These are phyloP conservation scores for Lepidochitona cinerea DNA, from an alignment of 2,888 invertebrate genomes.

Conservation along the genomic window DNA sequence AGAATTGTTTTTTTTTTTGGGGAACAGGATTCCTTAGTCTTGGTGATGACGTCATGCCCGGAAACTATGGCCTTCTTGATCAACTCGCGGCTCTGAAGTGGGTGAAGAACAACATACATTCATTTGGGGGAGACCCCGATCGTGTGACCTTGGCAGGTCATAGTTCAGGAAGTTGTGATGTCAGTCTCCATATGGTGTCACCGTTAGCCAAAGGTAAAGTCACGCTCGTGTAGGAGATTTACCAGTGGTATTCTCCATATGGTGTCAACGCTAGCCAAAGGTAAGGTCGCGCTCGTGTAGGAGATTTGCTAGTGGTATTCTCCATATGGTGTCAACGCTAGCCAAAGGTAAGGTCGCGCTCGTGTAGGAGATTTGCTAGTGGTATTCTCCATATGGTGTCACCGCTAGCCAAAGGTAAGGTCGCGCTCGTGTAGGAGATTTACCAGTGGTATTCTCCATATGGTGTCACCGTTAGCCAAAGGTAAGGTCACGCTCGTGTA, in stretches of 20 bases:
- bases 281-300: too few species aligned
- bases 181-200: conserved; percentile 52
- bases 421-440: too few species aligned
- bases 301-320: too few species aligned
- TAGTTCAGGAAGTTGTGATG: conserved; percentile 69
- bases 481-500: too few species aligned
- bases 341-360: too few species aligned
- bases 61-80: conserved; percentile 69
- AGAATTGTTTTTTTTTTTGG: not conserved
- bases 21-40: conserved; percentile 64
- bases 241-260: too few species aligned
- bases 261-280: too few species aligned
- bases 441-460: too few species aligned
- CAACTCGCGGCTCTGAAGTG: conserved; percentile 64
- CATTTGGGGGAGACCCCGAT: conserved; percentile 65
- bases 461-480: too few species aligned
- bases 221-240: too few species aligned
- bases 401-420: conserved; percentile 36
- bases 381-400: conserved; percentile 56
- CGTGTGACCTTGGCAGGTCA: conserved; percentile 68
- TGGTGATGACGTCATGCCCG: conserved; percentile 56
- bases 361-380: too few species aligned
- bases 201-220: conserved; percentile 37
- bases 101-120: conserved; percentile 63
- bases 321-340: too few species aligned